Conservation (phyloP, 2,797 vertebrate species). For the Scomberomorus guttatus region DNA sequence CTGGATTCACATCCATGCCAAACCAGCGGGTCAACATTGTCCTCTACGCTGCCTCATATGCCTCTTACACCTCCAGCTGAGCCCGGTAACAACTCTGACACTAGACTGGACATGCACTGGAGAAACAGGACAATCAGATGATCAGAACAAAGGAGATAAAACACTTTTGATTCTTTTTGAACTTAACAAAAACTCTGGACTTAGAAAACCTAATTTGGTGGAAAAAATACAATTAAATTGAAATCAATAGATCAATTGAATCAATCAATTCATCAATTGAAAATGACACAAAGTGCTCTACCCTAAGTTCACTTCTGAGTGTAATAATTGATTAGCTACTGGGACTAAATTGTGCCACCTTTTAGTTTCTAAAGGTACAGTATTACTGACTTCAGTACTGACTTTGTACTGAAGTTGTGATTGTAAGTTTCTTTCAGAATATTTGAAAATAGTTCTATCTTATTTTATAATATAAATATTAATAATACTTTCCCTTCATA, state of each 20-base stretch:
- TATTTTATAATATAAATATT: not conserved
- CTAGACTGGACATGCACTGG: slow-evolving; percentile 14
- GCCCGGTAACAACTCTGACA: slow-evolving; percentile 81
- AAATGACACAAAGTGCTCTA: not conserved
- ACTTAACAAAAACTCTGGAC: not conserved
- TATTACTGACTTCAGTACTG: not conserved
- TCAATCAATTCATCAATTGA: too few species aligned
- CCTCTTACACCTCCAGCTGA: slow-evolving; percentile 85
- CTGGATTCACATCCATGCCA: slow-evolving; percentile 76
- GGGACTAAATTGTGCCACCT: not conserved
- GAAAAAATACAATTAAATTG: not conserved
- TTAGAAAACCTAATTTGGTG: not conserved
- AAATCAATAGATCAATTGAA: too few species aligned
- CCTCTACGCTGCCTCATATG: slow-evolving; percentile 81
- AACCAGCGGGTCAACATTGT: slow-evolving; percentile 71
- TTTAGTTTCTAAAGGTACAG: not conserved
- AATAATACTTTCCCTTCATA: not conserved
- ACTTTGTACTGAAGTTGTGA: not conserved
- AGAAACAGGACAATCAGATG: slow-evolving; percentile 1
- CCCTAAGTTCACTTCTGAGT: not conserved
- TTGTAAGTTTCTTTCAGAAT: not conserved
- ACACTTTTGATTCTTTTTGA: not conserved
- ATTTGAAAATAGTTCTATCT: not conserved
- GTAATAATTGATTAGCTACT: not conserved
- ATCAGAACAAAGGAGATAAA: slow-evolving; percentile 10